Percentiles rank a stretch among this genome's conserved stretches.
Conservation (phyloP, 2,113 vertebrate species). For the Plecotus auritus region DNA sequence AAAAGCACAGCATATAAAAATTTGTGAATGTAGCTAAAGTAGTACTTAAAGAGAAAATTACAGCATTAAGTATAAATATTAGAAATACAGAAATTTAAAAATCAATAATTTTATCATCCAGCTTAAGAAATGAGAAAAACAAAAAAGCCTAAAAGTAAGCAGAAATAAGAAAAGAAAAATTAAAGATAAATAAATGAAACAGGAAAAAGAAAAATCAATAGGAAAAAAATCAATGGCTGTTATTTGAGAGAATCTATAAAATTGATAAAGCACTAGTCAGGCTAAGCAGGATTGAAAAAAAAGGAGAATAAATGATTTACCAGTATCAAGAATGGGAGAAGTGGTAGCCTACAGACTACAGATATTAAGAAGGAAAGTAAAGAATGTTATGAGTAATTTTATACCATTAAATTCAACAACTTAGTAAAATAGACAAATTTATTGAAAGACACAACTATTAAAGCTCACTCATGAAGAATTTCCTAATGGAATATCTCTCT, state of each 20-base stretch:
- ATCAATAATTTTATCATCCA: neutral
- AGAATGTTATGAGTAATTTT: neutral
- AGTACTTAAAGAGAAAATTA: neutral
- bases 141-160: neutral
- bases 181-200: neutral
- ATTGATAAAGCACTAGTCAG: neutral
- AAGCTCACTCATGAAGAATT: neutral
- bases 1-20: neutral
- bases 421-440: neutral
- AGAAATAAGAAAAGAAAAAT: slow-evolving; percentile 33
- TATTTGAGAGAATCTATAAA: neutral
- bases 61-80: neutral
- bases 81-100: neutral
- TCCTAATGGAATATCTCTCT: neutral
- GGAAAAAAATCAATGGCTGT: neutral
- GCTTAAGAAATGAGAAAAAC: neutral
- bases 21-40: neutral
- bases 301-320: neutral
- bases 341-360: neutral
- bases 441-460: neutral
- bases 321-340: neutral
- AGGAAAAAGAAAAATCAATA: neutral
- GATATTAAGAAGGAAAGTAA: neutral
- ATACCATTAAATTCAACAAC: neutral
- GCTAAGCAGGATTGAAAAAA: neutral